These are phyloP conservation scores for Digitonthophagus gazella DNA, from an alignment of 2,888 invertebrate species.

Conservation along the genomic window DNA sequence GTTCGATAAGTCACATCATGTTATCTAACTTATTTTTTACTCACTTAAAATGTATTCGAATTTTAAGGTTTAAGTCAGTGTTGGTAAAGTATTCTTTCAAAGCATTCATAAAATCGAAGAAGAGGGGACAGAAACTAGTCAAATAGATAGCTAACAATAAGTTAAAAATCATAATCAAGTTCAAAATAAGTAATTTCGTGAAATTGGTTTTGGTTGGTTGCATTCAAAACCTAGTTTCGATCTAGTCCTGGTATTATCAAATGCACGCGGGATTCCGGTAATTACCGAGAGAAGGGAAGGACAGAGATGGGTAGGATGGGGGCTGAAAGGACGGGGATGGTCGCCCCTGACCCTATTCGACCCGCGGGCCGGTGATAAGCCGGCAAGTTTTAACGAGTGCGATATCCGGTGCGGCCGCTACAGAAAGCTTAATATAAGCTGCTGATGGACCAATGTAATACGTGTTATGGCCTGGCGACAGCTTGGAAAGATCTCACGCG, in stretches of 20 bases:
- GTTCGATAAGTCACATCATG: not conserved
- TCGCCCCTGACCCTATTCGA: not conserved
- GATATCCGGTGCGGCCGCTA: constrained; percentile 30
- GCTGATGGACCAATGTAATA: constrained; percentile 34
- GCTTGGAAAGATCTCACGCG: constrained; percentile 33
- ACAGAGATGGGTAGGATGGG: constrained; percentile 10
- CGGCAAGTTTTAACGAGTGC: constrained; percentile 27
- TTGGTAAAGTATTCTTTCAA: too few relatives aligned
- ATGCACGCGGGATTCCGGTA: constrained; percentile 23
- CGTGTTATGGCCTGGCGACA: constrained; percentile 34
- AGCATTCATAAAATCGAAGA: too few relatives aligned
- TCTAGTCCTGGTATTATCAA: constrained; percentile 22
- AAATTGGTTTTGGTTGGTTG: constrained; percentile 2
- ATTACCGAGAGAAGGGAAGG: constrained; percentile 19
- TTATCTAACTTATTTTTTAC: not conserved
- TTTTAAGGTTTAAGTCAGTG: too few relatives aligned
- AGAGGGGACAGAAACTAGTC: too few relatives aligned
- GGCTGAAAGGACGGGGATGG: not conserved
- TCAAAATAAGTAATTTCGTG: constrained; percentile 6
- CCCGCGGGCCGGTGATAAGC: constrained; percentile 24
- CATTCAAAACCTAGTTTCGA: constrained; percentile 1
- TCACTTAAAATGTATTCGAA: too few relatives aligned
- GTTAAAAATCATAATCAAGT: too few relatives aligned
- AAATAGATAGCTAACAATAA: too few relatives aligned
- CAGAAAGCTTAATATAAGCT: constrained; percentile 34